Evolutionary conservation across 2,113 vertebrate species (phyloP).

Genomic region (Burhinus oedicnemus): DNA sequence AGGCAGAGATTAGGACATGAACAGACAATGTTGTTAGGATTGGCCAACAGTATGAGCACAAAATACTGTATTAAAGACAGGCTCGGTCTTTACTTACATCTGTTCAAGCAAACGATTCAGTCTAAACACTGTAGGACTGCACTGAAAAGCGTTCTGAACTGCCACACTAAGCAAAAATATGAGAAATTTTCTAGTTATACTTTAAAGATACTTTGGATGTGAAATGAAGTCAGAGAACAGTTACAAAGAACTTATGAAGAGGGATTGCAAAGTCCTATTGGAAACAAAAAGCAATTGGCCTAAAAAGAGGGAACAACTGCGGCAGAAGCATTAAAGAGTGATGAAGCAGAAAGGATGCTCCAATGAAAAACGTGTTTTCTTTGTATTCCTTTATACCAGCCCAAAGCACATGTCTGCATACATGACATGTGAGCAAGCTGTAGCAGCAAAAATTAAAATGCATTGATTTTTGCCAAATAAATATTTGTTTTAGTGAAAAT

Average conservation of each 20-base stretch:
- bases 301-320: neutral
- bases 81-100: neutral
- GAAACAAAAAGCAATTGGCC: neutral
- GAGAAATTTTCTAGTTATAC: neutral
- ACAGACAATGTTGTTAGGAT: neutral
- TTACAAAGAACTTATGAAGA: neutral
- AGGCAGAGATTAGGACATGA: neutral
- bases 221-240: neutral
- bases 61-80: neutral
- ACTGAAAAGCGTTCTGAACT: neutral
- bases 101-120: neutral
- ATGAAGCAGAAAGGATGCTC: neutral
- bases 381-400: neutral
- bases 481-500: neutral
- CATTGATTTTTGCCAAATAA: conserved; percentile 13
- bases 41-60: neutral
- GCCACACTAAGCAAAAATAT: neutral
- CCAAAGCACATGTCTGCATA: neutral
- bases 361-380: neutral
- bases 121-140: neutral
- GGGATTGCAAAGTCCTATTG: neutral
- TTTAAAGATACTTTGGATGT: neutral
- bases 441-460: conserved; percentile 22
- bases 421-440: neutral
- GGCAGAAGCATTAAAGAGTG: neutral